Evolutionary conservation across 2,113 vertebrate species (phyloP).

Genomic region (Pionites leucogaster): DNA sequence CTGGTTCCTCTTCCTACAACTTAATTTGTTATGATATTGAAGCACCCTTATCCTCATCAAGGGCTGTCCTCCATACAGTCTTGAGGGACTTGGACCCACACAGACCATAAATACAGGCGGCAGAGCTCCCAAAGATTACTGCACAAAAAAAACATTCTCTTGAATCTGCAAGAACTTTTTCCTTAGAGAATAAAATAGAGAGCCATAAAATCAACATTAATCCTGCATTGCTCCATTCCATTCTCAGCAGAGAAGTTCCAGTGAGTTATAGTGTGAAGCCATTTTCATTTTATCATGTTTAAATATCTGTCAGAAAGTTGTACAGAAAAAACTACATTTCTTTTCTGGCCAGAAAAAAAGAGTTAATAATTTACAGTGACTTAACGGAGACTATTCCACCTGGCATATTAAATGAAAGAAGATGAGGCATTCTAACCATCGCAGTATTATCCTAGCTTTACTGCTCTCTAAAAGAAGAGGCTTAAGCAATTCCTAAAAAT

Average conservation of each 20-base stretch:
- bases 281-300: slow-evolving; percentile 31
- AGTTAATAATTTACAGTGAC: background rate
- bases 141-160: background rate
- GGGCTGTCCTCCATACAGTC: background rate
- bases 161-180: background rate
- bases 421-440: background rate
- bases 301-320: slow-evolving; percentile 21
- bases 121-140: background rate
- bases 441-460: background rate
- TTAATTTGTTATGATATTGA: background rate
- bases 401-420: background rate
- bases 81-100: background rate
- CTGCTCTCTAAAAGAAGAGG: background rate
- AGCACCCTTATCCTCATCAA: background rate
- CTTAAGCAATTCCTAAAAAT: background rate
- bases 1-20: background rate
- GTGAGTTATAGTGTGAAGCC: background rate
- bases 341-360: background rate
- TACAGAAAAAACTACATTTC: background rate
- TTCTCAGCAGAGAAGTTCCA: background rate
- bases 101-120: background rate
- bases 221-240: background rate
- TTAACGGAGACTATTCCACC: background rate
- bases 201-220: slow-evolving; percentile 36
- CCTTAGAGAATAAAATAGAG: background rate